These are phyloP conservation scores for Lacanobia wlatinum DNA, from an alignment of 2,888 invertebrate genomes.

Conservation along the genomic window DNA sequence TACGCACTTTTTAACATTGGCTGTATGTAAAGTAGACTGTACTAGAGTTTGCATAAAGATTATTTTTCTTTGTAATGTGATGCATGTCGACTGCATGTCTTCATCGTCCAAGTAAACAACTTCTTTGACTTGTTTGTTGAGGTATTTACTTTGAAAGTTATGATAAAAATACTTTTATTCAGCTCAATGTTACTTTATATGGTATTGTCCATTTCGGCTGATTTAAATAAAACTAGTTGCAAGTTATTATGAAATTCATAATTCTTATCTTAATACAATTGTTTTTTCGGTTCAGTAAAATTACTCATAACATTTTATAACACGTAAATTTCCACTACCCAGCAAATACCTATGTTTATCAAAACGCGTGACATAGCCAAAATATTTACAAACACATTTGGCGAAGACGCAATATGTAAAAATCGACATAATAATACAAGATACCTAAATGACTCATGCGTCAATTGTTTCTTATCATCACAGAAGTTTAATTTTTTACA, in stretches of 20 bases:
- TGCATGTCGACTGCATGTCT: background rate
- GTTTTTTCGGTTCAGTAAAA: background rate
- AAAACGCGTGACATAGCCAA: constrained; percentile 12
- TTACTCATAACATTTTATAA: background rate
- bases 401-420: constrained; percentile 47
- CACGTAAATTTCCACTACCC: constrained; percentile 18
- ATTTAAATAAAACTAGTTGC: background rate
- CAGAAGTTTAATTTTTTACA: constrained; percentile 23
- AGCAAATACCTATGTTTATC: background rate
- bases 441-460: constrained; percentile 29
- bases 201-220: background rate
- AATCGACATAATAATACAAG: background rate
- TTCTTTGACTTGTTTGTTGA: constrained; percentile 27
- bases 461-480: constrained; percentile 23
- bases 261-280: background rate
- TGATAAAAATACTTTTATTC: background rate
- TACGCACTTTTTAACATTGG: constrained; percentile 24
- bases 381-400: constrained; percentile 35
- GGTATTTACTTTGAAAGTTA: constrained; percentile 20
- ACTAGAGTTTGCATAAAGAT: background rate
- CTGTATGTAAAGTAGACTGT: constrained; percentile 14
- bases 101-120: constrained; percentile 12
- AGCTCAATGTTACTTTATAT: background rate
- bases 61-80: constrained; percentile 14
- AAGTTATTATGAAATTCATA: background rate